These are phyloP conservation scores for Tetramorium bicarinatum DNA, from an alignment of 2,888 invertebrate species.

Conservation along the genomic window DNA sequence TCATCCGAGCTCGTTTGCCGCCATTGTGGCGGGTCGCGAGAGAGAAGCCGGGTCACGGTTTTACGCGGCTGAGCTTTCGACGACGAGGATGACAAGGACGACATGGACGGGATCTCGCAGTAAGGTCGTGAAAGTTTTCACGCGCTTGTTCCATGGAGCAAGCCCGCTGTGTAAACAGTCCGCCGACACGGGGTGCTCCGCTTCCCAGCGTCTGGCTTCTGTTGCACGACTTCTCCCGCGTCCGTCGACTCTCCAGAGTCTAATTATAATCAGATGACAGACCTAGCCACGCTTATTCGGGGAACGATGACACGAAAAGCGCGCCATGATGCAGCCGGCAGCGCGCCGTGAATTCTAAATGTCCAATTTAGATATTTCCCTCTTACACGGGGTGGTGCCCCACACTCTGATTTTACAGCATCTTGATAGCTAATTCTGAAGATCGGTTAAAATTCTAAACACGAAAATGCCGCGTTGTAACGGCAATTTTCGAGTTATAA, in stretches of 20 bases:
- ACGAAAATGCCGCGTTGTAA: not conserved
- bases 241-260: slow-evolving; percentile 29
- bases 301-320: slow-evolving; percentile 27
- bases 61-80: slow-evolving; percentile 51
- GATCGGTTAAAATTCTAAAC: not conserved
- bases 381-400: not conserved
- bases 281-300: slow-evolving; percentile 6
- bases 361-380: not conserved
- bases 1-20: slow-evolving; percentile 35
- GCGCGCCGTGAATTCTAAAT: not conserved
- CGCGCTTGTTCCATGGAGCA: slow-evolving; percentile 69
- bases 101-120: slow-evolving; percentile 22
- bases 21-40: slow-evolving; percentile 45
- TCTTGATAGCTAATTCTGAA: not conserved
- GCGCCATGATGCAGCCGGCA: not conserved
- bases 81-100: slow-evolving; percentile 14
- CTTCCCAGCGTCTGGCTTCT: slow-evolving; percentile 59
- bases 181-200: slow-evolving; percentile 26
- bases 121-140: slow-evolving; percentile 71
- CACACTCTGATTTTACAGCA: not conserved
- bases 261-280: slow-evolving; percentile 68
- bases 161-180: slow-evolving; percentile 67
- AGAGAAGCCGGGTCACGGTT: slow-evolving; percentile 58
- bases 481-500: not conserved
- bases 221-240: slow-evolving; percentile 14